Evolutionary conservation across 2,113 vertebrate species (phyloP), one percentile per base, ranked within the genome.

Genomic region (Python bivittatus): DNA sequence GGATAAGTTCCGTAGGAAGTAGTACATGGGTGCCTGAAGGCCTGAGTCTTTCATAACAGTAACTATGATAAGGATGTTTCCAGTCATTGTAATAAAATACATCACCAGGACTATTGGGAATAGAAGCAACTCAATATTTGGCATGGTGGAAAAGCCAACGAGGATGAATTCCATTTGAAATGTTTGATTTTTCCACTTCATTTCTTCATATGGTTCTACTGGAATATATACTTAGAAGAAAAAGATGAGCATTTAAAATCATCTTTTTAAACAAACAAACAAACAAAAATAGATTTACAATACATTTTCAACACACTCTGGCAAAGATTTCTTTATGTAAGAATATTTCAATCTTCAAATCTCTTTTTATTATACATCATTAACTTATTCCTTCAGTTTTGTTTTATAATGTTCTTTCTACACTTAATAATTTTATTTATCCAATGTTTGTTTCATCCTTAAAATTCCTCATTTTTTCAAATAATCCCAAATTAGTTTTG

Each of bases 21-120:
- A 68, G n/a, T 89, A 68, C 88, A 89, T 64, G 5, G 88, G 88
- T 5, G 88, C 48, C 17, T 89, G 88, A 89, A 89, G 60, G 17
- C 60, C 27, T 17, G 7, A 2, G 4, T 89, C 48, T 89, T 44
- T 29, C 44, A 68, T 11, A 12, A 25, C 52, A 29, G n/a, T 48
- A 64, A 68, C 27, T 68, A 89, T 64, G 60, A 89, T 89, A 5
- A 53, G 15, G 27, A 29, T 52, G 11, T 68, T 89, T 48, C 60
- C 88, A 68, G 13, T 52, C 13, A 89, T 27, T 60, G 88, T 89
- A 3, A 89, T 48, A 17, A 89, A 27, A 52, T 89, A 89, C 61
- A 89, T 42, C n/a, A 68, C 23, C 13, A 89, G 44, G 17, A 68
- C n/a, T 33, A 72, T 72, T 33, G 64, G n/a, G 33, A 72, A 72